These are phyloP conservation scores for Hermatobates lingyangjiaoensis DNA, from an alignment of 1,140 invertebrate species.

Conservation along the genomic window DNA sequence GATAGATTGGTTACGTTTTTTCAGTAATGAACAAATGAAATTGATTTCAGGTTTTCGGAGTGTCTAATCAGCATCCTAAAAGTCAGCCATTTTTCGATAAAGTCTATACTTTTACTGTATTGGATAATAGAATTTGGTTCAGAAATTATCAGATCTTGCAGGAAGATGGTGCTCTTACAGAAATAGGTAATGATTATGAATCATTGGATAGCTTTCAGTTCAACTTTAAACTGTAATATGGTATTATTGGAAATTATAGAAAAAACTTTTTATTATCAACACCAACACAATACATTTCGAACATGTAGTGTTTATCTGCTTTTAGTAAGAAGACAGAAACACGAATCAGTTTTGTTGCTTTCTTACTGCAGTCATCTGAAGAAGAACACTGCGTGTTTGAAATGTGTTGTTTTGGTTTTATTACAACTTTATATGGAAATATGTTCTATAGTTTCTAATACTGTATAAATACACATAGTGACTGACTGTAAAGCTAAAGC, in stretches of 20 bases:
- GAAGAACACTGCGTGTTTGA: no score
- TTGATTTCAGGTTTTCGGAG: constrained; percentile 79
- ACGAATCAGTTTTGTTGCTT: background rate
- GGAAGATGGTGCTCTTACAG: constrained; percentile 82
- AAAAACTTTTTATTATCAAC: background rate
- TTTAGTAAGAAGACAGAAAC: background rate
- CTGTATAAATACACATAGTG: no score
- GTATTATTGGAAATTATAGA: background rate
- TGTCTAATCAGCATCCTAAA: constrained; percentile 91
- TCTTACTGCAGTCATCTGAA: background rate
- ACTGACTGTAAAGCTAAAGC: no score
- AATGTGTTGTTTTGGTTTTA: no score
- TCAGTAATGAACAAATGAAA: background rate
- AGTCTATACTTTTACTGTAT: constrained; percentile 78
- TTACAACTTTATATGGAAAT: no score
- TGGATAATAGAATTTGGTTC: constrained; percentile 95
- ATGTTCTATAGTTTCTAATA: no score
- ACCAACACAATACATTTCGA: constrained; percentile 1
- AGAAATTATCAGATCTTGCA: constrained; percentile 95
- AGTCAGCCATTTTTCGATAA: constrained; percentile 99
- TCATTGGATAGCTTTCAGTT: background rate
- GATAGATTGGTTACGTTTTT: background rate
- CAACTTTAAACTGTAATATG: background rate
- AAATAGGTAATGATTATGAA: constrained; percentile 48
- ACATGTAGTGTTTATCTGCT: background rate